Evolutionary conservation across 2,888 invertebrate species (phyloP).

Genomic region (Neoascia interrupta): DNA sequence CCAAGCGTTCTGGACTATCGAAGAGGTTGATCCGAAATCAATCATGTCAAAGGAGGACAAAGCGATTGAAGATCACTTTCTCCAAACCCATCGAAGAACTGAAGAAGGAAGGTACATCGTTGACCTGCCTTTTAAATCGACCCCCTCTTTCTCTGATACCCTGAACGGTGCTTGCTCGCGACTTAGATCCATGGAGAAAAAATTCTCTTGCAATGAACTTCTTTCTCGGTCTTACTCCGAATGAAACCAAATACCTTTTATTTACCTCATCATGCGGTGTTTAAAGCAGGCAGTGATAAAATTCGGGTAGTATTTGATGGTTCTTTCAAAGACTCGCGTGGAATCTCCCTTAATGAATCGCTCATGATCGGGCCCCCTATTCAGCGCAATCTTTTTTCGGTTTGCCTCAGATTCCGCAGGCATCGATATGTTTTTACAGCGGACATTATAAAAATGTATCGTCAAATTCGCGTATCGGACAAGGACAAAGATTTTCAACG

Average conservation of each 20-base stretch:
- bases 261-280: neutral
- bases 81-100: conserved; percentile 12
- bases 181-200: neutral
- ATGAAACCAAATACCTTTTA: neutral
- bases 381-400: conserved; percentile 44
- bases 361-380: conserved; percentile 53
- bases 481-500: conserved; percentile 46
- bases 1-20: neutral
- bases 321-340: conserved; percentile 23
- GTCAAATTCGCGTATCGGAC: conserved; percentile 47
- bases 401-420: conserved; percentile 35
- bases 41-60: conserved; percentile 18
- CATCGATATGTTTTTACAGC: conserved; percentile 52
- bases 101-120: conserved; percentile 10
- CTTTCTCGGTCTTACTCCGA: neutral
- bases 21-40: conserved; percentile 8
- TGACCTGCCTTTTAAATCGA: neutral
- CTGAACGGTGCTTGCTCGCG: neutral
- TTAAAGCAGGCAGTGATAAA: neutral
- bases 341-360: conserved; percentile 51
- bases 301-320: conserved; percentile 65
- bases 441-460: conserved; percentile 67
- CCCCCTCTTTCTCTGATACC: neutral
- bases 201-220: neutral
- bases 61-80: conserved; percentile 20